Base-by-base conservation (phyloP, 2,113 vertebrate species). In the Daphoenositta chrysoptera region DNA sequence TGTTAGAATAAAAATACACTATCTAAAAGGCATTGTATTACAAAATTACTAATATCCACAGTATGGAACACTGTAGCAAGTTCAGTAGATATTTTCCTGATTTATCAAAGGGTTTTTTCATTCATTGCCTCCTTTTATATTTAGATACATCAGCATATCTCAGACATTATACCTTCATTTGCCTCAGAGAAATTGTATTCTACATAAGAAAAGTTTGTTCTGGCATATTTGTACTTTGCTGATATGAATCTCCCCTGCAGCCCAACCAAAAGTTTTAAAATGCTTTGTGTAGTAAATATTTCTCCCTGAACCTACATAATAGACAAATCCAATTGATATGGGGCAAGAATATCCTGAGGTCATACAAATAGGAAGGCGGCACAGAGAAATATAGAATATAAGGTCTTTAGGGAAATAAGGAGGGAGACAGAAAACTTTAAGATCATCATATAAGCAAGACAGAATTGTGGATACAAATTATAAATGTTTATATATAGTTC, bases 351-450 rank as follows among this genome's bases (percentile, higher is more conserved):
- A 60, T 44, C 64, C 33, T 40, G 40, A 65, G 31, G 19, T 76
- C 14, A 65, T n/a, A 47, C 22, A 89, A 65, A 65, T 5, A 56
- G 5, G 13, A 87, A 80, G 22, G 35, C 0, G 0, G 21, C 6
- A 51, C 10, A 44, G 31, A 9, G 17, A 48, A 85, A 57, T 33
- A 66, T 0, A 15, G 11, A 80, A 11, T 69, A 30, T 22, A 54
- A 87, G 11, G 14, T 19, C 15, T 64, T 92, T 28, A 6, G 22
- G 13, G 48, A 83, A 80, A 75, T 51, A 40, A 9, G 51, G 77
- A 71, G 4, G 5, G 14, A 54, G 18, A 40, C 3, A 70, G 15
- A 61, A 80, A 58, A 42, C 2, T 5, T 68, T 12, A 90, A 54
- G 50, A 37, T 61, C 23, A 22, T 42, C 9, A 39, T 18, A 53